Evolutionary conservation across 2,113 vertebrate species (phyloP).

Genomic region (Eidolon helvum): DNA sequence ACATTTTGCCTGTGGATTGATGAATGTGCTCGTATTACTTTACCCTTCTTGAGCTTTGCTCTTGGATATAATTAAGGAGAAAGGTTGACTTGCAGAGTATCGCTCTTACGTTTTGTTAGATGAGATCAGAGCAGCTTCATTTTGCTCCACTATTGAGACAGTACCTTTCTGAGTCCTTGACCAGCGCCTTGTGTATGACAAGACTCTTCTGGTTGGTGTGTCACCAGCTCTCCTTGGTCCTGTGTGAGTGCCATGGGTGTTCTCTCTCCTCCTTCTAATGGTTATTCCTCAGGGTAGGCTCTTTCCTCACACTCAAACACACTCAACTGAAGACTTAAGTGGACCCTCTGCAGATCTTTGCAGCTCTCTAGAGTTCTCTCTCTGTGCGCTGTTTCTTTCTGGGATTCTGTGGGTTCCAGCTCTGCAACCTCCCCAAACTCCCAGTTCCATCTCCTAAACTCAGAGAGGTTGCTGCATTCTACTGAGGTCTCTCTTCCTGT

Average conservation of each 20-base stretch:
- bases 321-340: not conserved
- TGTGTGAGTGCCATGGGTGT: not conserved
- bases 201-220: not conserved
- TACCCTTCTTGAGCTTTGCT: not conserved
- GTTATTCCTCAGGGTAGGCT: not conserved
- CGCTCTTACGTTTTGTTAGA: not conserved
- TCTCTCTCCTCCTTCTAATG: not conserved
- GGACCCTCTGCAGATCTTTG: too few relatives aligned
- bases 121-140: not conserved
- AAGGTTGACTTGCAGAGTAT: not conserved
- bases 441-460: not conserved
- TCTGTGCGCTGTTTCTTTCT: not conserved
- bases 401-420: too few relatives aligned
- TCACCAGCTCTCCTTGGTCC: not conserved
- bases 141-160: not conserved
- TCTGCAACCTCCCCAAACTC: not conserved
- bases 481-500: not conserved
- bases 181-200: fast-evolving
- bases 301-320: not conserved
- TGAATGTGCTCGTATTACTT: not conserved
- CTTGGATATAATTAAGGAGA: not conserved
- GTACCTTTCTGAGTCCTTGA: not conserved
- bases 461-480: not conserved
- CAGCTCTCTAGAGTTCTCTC: not conserved
- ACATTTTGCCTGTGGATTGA: not conserved